Conservation (phyloP, 1,140 invertebrate genomes). For the Danaus melanippus region DNA sequence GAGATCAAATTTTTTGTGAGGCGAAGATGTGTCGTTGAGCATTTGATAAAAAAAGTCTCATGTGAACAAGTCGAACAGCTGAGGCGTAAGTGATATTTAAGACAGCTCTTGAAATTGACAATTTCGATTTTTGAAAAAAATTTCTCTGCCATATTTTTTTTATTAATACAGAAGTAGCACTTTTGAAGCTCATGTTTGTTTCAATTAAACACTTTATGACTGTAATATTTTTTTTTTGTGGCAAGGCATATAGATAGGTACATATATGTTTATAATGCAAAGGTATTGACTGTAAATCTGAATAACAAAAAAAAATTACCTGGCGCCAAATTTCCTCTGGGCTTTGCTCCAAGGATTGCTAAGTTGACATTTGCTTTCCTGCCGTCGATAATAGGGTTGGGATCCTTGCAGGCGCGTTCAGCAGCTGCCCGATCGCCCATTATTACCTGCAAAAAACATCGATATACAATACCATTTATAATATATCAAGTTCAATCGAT, state of each 20-base stretch:
- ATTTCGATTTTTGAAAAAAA: too few relatives aligned
- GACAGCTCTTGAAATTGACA: too few relatives aligned
- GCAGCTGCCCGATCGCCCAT: constrained; percentile 95
- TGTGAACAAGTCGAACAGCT: constrained; percentile 23
- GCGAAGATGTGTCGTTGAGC: constrained; percentile 9
- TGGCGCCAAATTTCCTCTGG: constrained; percentile 87
- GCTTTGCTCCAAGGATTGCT: constrained; percentile 97
- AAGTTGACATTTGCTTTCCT: constrained; percentile 98
- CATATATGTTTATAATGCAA: too few relatives aligned
- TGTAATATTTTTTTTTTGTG: not conserved
- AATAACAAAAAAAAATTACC: constrained; percentile 64
- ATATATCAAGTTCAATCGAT: not conserved
- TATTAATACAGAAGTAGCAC: not conserved
- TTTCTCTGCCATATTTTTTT: too few relatives aligned
- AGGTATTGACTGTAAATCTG: not conserved
- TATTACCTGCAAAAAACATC: constrained; percentile 85
- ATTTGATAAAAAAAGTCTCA: constrained; percentile 23
- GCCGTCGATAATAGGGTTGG: constrained; percentile 98
- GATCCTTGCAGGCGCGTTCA: constrained; percentile 96
- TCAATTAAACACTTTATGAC: not conserved
- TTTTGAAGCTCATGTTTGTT: constrained; percentile 5
- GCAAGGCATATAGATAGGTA: too few relatives aligned
- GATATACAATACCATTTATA: not conserved
- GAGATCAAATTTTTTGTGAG: constrained; percentile 24
- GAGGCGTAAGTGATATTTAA: constrained; percentile 13